Conservation (phyloP, 2,113 vertebrate species). For the Bothrops jararaca region DNA sequence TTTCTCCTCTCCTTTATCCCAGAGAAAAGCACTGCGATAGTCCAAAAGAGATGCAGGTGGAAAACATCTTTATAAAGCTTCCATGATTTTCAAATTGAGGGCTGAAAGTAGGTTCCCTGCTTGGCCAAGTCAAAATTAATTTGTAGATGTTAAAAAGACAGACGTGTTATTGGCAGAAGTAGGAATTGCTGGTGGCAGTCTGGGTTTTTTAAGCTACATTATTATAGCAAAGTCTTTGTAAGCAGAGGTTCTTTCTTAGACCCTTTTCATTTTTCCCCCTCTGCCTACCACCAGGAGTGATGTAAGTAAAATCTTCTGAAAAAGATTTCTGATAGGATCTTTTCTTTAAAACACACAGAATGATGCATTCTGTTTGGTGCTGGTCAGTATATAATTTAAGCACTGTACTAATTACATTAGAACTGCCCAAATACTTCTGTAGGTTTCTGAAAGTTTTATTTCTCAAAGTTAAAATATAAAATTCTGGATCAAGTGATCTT, state of each 20-base stretch:
- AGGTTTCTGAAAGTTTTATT: background rate
- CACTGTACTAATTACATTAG: background rate
- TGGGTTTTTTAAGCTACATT: conserved; percentile 21
- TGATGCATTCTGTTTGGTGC: accelerated
- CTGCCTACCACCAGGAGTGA: conserved; percentile 18
- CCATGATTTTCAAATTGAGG: conserved; percentile 75
- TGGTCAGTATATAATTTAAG: conserved; percentile 5
- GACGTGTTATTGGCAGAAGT: conserved; percentile 38
- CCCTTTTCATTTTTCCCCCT: background rate
- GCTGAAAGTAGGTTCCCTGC: conserved; percentile 77
- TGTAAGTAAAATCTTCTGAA: conserved; percentile 33
- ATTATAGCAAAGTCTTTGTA: conserved; percentile 35
- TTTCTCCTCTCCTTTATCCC: conserved; percentile 65
- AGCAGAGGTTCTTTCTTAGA: conserved; percentile 11
- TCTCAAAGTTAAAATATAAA: conserved; percentile 16
- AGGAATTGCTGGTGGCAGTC: conserved; percentile 39
- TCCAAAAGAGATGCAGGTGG: conserved; percentile 79
- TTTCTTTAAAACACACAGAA: conserved; percentile 24
- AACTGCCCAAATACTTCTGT: accelerated
- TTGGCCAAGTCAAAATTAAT: conserved; percentile 74
- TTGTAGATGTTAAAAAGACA: conserved; percentile 65
- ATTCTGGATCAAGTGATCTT: background rate
- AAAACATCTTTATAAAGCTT: conserved; percentile 70
- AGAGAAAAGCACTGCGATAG: conserved; percentile 68
- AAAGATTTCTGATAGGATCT: conserved; percentile 9